phyloP scores from a whole-genome alignment of 1,140 invertebrate species.

The Dreissena rostriformis region DNA sequence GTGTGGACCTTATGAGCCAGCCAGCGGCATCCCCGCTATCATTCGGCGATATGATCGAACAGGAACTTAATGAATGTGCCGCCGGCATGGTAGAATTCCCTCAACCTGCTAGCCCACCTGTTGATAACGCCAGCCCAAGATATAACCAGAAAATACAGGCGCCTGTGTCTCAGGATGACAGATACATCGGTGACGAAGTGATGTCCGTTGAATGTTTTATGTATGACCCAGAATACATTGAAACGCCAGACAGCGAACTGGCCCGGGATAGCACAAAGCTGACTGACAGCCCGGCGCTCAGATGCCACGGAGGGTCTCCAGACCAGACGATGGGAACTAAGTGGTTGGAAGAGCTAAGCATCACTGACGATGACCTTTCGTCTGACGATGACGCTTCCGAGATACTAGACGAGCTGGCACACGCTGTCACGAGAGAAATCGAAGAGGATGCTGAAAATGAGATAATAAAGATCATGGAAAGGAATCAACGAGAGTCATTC shows the following conservation, averaged over 20 bases:
- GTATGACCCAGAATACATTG: slow-evolving; percentile 30
- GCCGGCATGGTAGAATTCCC: too few relatives aligned
- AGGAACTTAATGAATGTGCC: not conserved
- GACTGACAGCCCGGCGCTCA: not conserved
- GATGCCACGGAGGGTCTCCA: not conserved
- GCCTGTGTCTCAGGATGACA: too few relatives aligned
- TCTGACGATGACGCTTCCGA: not conserved
- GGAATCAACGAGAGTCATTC: slow-evolving; percentile 19
- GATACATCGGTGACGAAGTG: not conserved
- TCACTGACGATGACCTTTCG: not conserved
- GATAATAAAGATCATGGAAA: not conserved
- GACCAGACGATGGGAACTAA: not conserved
- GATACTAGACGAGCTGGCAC: not conserved
- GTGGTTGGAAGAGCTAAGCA: not conserved
- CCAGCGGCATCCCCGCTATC: not conserved
- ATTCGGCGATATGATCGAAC: slow-evolving; percentile 1
- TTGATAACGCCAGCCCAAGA: too few relatives aligned
- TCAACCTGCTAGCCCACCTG: too few relatives aligned
- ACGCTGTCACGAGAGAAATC: not conserved
- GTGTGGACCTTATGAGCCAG: not conserved
- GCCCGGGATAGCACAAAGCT: not conserved
- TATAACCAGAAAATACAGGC: too few relatives aligned
- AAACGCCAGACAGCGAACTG: not conserved
- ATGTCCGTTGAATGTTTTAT: slow-evolving; percentile 25
- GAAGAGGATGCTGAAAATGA: not conserved